A percentile compares a stretch with the other conserved stretches of the same genome.
phyloP scores from a whole-genome alignment of 2,113 vertebrate genomes.

The Odocoileus hemionus region DNA sequence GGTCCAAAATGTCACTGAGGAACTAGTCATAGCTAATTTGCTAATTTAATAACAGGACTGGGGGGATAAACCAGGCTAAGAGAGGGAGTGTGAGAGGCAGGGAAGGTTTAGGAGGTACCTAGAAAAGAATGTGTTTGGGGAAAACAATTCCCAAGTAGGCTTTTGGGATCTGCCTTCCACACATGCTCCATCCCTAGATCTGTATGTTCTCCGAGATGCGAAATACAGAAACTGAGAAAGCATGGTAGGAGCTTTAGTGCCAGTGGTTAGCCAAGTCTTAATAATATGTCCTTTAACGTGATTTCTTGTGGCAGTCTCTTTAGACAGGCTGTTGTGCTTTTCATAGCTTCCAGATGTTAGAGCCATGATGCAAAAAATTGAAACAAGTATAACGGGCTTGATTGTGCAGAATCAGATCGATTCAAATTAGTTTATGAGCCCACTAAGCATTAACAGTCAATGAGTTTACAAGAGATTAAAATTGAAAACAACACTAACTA shows the following conservation, averaged over 20 bases:
- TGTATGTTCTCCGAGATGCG: neutral
- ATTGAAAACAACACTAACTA: slow-evolving; percentile 37
- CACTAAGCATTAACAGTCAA: slow-evolving; percentile 58
- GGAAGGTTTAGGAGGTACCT: neutral
- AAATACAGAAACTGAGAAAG: neutral
- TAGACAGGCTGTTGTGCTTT: slow-evolving; percentile 53
- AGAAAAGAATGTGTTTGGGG: neutral
- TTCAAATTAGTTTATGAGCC: slow-evolving; percentile 62
- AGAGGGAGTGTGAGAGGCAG: neutral
- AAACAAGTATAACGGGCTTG: slow-evolving; percentile 68
- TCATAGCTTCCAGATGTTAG: slow-evolving; percentile 68
- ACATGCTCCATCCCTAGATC: neutral
- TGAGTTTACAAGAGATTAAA: slow-evolving; percentile 65
- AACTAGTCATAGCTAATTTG: neutral
- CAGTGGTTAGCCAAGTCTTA: slow-evolving; percentile 32
- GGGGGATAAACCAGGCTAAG: neutral
- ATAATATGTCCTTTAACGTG: slow-evolving; percentile 23
- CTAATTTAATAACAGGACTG: neutral
- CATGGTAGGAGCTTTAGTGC: neutral
- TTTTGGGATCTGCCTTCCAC: neutral
- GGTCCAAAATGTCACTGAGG: neutral
- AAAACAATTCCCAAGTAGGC: neutral
- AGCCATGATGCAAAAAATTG: slow-evolving; percentile 77
- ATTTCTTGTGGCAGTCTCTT: slow-evolving; percentile 60
- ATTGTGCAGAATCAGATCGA: slow-evolving; percentile 69